A percentile compares a stretch with the other conserved stretches of the same genome.
These are phyloP conservation scores for Drosophila affinis DNA, from an alignment of 2,888 invertebrate genomes.

Conservation along the genomic window DNA sequence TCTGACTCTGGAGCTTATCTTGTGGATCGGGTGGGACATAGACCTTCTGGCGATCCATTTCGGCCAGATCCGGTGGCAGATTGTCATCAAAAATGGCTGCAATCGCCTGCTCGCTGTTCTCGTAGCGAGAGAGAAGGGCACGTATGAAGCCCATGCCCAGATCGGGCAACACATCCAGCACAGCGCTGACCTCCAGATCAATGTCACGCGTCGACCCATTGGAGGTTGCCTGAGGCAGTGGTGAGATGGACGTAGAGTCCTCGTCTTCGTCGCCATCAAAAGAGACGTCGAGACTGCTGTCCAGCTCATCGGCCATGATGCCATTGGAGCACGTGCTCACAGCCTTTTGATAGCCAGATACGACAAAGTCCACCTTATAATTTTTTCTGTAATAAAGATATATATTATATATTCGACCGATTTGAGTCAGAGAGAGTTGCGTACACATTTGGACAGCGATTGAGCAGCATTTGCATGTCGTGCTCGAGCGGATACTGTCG, in stretches of 20 bases:
- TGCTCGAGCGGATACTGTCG: constrained; percentile 87
- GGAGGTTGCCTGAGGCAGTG: constrained; percentile 22
- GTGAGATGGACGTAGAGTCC: constrained; percentile 15
- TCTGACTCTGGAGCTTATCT: constrained; percentile 85
- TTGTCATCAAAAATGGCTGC: constrained; percentile 91
- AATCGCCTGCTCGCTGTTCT: constrained; percentile 90
- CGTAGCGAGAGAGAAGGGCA: constrained; percentile 90
- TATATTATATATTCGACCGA: background rate
- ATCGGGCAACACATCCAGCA: constrained; percentile 89
- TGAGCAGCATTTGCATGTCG: constrained; percentile 87
- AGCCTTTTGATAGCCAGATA: constrained; percentile 62
- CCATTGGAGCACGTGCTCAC: constrained; percentile 48
- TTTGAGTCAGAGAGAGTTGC: constrained; percentile 75
- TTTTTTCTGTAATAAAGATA: constrained; percentile 52
- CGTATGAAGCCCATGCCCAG: constrained; percentile 91
- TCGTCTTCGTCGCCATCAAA: constrained; percentile 46
- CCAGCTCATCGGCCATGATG: constrained; percentile 51
- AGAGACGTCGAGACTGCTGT: constrained; percentile 5
- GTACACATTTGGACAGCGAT: constrained; percentile 88
- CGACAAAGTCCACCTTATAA: constrained; percentile 61
- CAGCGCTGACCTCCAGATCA: constrained; percentile 83
- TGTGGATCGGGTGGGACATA: constrained; percentile 87
- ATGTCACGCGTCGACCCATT: constrained; percentile 72
- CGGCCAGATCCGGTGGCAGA: constrained; percentile 82
- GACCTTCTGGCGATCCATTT: constrained; percentile 85